Conservation (phyloP, 2,113 vertebrate genomes). For the Synchiropus splendidus region DNA sequence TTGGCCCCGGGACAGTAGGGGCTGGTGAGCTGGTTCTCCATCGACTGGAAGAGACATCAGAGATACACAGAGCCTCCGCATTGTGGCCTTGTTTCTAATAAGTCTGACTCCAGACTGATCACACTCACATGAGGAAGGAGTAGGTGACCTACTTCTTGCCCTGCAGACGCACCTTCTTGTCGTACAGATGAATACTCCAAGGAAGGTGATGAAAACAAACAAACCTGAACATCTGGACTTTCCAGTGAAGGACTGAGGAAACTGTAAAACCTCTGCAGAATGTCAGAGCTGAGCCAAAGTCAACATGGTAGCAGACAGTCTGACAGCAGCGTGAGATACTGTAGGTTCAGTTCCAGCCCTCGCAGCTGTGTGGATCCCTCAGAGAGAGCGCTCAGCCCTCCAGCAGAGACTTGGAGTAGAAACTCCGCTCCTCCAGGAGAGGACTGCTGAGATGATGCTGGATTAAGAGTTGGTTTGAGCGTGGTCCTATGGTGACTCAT, state of each 20-base stretch:
- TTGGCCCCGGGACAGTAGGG: conserved; percentile 22
- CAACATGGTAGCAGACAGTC: conserved; percentile 33
- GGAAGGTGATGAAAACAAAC: conserved; percentile 10
- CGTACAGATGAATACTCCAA: not conserved
- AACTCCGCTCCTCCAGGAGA: no score
- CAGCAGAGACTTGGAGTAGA: no score
- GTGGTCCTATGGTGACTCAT: no score
- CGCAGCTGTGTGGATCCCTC: no score
- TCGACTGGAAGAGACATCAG: no score
- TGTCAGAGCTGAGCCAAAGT: conserved; percentile 31
- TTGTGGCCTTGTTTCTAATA: not conserved
- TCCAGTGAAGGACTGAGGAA: conserved; percentile 7
- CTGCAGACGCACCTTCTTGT: conserved; percentile 7
- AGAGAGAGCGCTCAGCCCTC: no score
- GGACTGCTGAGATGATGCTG: no score
- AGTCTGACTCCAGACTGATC: no score
- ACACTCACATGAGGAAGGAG: no score
- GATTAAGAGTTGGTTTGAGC: no score
- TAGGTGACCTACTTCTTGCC: conserved; percentile 3
- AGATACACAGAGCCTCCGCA: conserved; percentile 18
- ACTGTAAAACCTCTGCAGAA: conserved; percentile 11
- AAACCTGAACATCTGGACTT: conserved; percentile 49
- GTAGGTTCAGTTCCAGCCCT: no score
- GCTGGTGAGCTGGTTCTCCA: no score
- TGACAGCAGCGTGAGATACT: conserved; percentile 4